Percentiles rank a stretch among this genome's conserved stretches.
Conservation (phyloP, 2,113 vertebrate genomes). For the Trachemys scripta region DNA sequence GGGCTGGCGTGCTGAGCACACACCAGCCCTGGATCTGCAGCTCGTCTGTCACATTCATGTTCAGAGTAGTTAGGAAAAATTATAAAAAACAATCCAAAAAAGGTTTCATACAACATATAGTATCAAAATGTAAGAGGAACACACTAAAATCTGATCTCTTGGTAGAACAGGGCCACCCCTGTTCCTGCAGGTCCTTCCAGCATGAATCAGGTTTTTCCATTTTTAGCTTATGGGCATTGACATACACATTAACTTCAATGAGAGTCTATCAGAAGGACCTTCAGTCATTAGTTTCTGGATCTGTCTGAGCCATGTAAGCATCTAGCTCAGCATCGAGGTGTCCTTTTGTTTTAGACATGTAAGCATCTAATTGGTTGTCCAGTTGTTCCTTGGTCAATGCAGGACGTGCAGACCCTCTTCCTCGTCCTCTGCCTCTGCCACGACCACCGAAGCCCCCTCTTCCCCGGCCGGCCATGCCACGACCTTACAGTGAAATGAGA, state of each 20-base stretch:
- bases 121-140: constrained; percentile 82
- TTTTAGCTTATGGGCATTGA: constrained; percentile 22
- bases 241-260: not conserved
- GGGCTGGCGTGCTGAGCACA: no score
- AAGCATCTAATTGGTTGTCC: constrained; percentile 97
- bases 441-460: constrained; percentile 89
- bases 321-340: constrained; percentile 97
- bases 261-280: constrained; percentile 11
- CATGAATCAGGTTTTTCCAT: not conserved
- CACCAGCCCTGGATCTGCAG: not conserved
- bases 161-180: constrained; percentile 17
- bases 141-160: constrained; percentile 54
- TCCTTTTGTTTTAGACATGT: constrained; percentile 99
- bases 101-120: constrained; percentile 69
- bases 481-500: constrained; percentile 78
- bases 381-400: constrained; percentile 93
- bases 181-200: constrained; percentile 44
- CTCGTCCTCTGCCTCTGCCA: constrained; percentile 88
- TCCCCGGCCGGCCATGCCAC: constrained; percentile 87
- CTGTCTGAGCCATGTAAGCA: constrained; percentile 98
- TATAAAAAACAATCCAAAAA: constrained; percentile 25
- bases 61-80: not conserved
- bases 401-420: constrained; percentile 84
- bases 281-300: constrained; percentile 92
- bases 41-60: not conserved